A percentile compares a stretch with the other conserved stretches of the same genome.
Conservation (phyloP, 2,888 invertebrate genomes). For the Nomada lathburiana region DNA sequence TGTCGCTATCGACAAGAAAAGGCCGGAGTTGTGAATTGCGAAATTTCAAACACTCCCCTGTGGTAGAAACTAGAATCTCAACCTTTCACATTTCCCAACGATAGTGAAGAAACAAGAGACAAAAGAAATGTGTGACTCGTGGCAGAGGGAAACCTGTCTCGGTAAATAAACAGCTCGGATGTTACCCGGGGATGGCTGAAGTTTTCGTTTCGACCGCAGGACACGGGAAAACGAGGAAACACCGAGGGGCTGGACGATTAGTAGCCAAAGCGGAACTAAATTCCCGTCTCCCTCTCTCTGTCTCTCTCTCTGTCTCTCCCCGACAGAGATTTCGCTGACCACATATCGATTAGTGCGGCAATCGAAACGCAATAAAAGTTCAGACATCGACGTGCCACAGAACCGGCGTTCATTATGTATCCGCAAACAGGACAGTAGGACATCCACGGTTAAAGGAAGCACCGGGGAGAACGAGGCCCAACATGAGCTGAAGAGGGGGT, state of each 20-base stretch:
- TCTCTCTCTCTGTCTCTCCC: background rate
- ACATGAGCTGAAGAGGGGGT: conserved; percentile 51
- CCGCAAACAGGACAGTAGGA: conserved; percentile 60
- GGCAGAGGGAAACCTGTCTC: background rate
- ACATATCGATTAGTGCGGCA: conserved; percentile 61
- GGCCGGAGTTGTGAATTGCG: too few relatives aligned
- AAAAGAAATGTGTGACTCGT: too few relatives aligned
- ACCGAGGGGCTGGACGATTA: conserved; percentile 5
- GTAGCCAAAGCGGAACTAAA: conserved; percentile 19
- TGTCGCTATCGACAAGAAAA: too few relatives aligned
- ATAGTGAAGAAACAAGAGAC: too few relatives aligned
- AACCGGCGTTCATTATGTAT: conserved; percentile 72
- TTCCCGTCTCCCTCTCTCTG: background rate
- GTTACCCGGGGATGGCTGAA: background rate
- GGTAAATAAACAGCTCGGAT: conserved; percentile 6
- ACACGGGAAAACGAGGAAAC: conserved; percentile 2
- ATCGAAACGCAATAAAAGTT: conserved; percentile 61
- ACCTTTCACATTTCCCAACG: too few relatives aligned
- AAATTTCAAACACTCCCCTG: too few relatives aligned
- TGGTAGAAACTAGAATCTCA: too few relatives aligned
- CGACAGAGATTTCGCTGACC: conserved; percentile 48
- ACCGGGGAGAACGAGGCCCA: conserved; percentile 38
- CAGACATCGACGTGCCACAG: conserved; percentile 48
- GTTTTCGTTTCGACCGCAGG: conserved; percentile 24
- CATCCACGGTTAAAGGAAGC: conserved; percentile 34